Base-by-base conservation (phyloP, 2,113 vertebrate species). In the Coregonus clupeaformis region DNA sequence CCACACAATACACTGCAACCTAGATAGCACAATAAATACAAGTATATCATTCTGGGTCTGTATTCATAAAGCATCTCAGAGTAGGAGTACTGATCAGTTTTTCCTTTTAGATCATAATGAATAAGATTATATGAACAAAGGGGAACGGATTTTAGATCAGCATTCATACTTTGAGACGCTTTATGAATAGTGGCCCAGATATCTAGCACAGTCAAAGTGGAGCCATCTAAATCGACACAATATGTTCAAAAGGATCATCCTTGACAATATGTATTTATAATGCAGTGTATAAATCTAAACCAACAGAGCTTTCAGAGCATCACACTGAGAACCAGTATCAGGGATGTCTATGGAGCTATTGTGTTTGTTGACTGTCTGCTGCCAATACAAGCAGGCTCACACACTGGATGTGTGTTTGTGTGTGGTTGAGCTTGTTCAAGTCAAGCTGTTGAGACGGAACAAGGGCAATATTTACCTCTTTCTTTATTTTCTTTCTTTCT, bases 371-470 rank as follows among this genome's bases (percentile, higher is more conserved):
- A 88, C 85, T 77, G 36, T 11, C 36, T 42, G 36, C 36, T 42
- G 78, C 78, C 75, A 20, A 55, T 55, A 20, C 16, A 55, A 14
- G 52, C 52, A 64, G 29, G 29, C 29, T 36, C 27, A 9, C 88
- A 86, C 86, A 88, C 88, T 90, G 83, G 80, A 88, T 80, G 70
- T 84, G 85, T 79, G 83, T 81, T 81, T 80, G 78, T 87, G 87
- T 80, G 79, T 84, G 82, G 81, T 79, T 84, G 78, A 79, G 79
- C 67, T 77, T 80, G 80, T 78, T 84, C 25, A 77, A 87, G 74
- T 80, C 80, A 86, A 82, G 85, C 84, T 82, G 74, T 72, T n/a
- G 29, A 87, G 86, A 86, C 78, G 76, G 73, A 88, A 86, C 82
- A 77, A 68, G 75, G 73, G 68, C 72, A 82, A 74, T 76, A 79